These are phyloP conservation scores for Lycia hirtaria DNA, from an alignment of 2,888 invertebrate species.

Conservation along the genomic window DNA sequence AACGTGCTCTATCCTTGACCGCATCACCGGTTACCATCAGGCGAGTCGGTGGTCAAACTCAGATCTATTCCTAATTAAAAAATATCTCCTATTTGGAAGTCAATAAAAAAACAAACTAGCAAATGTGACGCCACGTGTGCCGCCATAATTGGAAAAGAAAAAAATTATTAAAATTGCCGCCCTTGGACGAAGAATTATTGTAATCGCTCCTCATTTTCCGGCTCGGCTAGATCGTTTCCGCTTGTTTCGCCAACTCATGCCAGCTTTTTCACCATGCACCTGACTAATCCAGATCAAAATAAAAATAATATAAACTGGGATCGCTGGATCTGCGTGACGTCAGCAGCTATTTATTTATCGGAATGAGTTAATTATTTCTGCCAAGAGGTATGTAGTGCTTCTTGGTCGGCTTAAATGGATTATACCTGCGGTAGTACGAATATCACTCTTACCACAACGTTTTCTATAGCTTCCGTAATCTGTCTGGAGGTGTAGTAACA, in stretches of 20 bases:
- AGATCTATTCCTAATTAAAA: too few relatives aligned
- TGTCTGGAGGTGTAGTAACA: too few relatives aligned
- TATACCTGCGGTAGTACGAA: neutral
- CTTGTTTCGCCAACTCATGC: slow-evolving; percentile 2
- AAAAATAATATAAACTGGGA: slow-evolving; percentile 15
- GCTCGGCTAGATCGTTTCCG: slow-evolving; percentile 9
- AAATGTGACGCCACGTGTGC: too few relatives aligned
- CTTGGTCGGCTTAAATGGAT: neutral
- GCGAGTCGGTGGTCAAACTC: too few relatives aligned
- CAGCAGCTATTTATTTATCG: slow-evolving; percentile 11
- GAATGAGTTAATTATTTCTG: slow-evolving; percentile 1
- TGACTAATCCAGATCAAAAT: slow-evolving; percentile 23
- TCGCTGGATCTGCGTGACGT: slow-evolving; percentile 6
- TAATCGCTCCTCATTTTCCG: slow-evolving; percentile 17
- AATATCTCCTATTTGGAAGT: too few relatives aligned
- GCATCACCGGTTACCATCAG: too few relatives aligned
- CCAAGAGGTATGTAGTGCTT: neutral
- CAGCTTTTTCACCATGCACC: slow-evolving; percentile 2
- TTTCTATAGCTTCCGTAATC: too few relatives aligned
- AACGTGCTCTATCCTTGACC: too few relatives aligned
- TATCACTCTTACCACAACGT: too few relatives aligned
- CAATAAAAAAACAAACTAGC: too few relatives aligned
- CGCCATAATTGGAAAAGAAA: too few relatives aligned
- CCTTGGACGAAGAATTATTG: slow-evolving; percentile 15
- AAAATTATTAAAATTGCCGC: neutral